Conservation (phyloP, 1,140 invertebrate genomes). For the Rhopalosiphum padi region DNA sequence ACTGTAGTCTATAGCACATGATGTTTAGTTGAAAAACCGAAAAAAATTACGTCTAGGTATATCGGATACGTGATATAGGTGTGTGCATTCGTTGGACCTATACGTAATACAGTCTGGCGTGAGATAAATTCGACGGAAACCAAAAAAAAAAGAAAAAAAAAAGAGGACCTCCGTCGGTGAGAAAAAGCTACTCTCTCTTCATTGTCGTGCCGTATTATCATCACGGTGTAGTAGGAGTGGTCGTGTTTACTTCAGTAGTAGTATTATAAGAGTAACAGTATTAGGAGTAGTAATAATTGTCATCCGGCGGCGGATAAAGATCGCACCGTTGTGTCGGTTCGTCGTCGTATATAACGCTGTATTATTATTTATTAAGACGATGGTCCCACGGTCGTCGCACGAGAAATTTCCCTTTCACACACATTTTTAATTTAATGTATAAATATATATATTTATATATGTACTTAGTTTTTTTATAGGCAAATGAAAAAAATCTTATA, state of each 20-base stretch:
- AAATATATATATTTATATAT: neutral
- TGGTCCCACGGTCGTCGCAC: slow-evolving; percentile 19
- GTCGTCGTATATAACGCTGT: neutral
- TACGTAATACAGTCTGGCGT: neutral
- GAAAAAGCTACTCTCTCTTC: neutral
- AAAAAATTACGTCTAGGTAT: neutral
- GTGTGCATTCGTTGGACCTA: neutral
- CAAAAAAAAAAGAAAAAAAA: neutral
- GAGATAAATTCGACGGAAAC: neutral
- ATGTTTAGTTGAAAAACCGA: neutral
- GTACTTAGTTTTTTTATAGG: neutral
- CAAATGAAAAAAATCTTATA: neutral
- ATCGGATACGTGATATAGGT: neutral
- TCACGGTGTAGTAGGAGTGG: neutral
- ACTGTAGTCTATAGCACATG: no score
- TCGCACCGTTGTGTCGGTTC: neutral
- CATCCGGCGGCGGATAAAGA: slow-evolving; percentile 31
- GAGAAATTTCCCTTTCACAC: slow-evolving; percentile 51
- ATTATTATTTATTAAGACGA: slow-evolving; percentile 28
- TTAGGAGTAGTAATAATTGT: neutral
- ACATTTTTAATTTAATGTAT: slow-evolving; percentile 21
- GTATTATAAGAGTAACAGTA: neutral
- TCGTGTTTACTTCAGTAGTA: neutral
- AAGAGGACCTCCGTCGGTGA: neutral
- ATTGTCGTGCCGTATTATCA: neutral